Evolutionary conservation across 2,113 vertebrate genomes (phyloP).

Genomic region (Seriola dumerili): DNA sequence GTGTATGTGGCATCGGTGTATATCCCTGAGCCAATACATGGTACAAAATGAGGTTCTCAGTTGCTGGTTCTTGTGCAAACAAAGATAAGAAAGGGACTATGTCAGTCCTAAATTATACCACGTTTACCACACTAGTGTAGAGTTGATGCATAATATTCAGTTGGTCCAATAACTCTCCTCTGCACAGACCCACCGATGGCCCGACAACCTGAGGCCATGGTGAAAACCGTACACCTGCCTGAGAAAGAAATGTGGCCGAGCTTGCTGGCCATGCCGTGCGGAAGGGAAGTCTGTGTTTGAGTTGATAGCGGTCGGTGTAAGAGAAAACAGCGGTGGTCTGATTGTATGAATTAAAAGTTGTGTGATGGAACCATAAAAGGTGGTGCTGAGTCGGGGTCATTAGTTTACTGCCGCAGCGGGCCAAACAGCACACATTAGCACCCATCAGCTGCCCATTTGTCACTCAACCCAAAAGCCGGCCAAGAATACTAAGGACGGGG

Average conservation of each 20-base stretch:
- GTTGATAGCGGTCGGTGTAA: conserved; percentile 2
- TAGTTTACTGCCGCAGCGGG: conserved; percentile 46
- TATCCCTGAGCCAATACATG: conserved; percentile 11
- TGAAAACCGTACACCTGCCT: background rate
- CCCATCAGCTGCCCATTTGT: conserved; percentile 63
- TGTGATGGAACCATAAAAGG: conserved; percentile 39
- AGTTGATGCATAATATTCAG: background rate
- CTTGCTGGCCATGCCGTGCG: background rate
- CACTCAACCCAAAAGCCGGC: conserved; percentile 38
- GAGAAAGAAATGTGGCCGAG: background rate
- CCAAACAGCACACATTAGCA: conserved; percentile 51
- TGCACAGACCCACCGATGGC: background rate
- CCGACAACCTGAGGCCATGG: background rate
- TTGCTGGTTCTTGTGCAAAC: background rate
- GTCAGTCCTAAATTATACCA: background rate
- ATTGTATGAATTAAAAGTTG: conserved; percentile 51
- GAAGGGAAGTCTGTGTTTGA: background rate
- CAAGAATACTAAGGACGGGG: conserved; percentile 28
- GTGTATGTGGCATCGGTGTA: background rate
- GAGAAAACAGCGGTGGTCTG: conserved; percentile 23
- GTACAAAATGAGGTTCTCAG: background rate
- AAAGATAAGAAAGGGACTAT: background rate
- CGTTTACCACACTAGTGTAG: background rate
- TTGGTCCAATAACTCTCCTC: background rate
- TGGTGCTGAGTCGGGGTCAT: conserved; percentile 41